These are phyloP conservation scores for Neostethus bicornis DNA, from an alignment of 2,797 vertebrate genomes.

Conservation along the genomic window DNA sequence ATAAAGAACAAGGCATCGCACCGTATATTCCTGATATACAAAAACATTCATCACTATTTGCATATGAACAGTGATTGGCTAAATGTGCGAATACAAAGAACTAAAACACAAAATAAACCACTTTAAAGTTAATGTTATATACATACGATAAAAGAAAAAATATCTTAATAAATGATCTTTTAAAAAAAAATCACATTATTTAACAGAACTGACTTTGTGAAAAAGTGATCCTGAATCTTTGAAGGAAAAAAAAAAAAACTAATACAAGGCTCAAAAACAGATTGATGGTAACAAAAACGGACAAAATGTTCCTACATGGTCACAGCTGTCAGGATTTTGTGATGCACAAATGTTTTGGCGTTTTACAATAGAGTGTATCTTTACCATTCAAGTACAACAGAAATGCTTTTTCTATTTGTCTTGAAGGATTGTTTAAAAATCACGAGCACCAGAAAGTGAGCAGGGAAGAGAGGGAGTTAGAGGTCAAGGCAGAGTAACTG, in stretches of 20 bases:
- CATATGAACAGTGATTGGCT: slow-evolving; percentile 73
- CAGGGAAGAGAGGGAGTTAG: slow-evolving; percentile 53
- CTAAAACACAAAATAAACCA: slow-evolving; percentile 74
- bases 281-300: slow-evolving; percentile 54
- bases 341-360: slow-evolving; percentile 51
- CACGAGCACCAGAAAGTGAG: slow-evolving; percentile 50
- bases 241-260: slow-evolving; percentile 22
- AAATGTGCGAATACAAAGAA: slow-evolving; percentile 73
- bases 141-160: slow-evolving; percentile 71
- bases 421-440: slow-evolving; percentile 51
- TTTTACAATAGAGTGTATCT: slow-evolving; percentile 43
- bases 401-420: slow-evolving; percentile 55
- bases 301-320: slow-evolving; percentile 53
- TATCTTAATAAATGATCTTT: slow-evolving; percentile 81
- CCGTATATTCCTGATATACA: slow-evolving; percentile 79
- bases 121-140: slow-evolving; percentile 74
- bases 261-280: slow-evolving; percentile 61
- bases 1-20: slow-evolving; percentile 66
- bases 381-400: slow-evolving; percentile 64
- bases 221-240: slow-evolving; percentile 71
- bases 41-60: slow-evolving; percentile 75
- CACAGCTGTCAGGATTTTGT: slow-evolving; percentile 65
- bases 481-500: slow-evolving; percentile 39
- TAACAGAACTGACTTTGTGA: slow-evolving; percentile 76
- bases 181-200: slow-evolving; percentile 67